Conservation (phyloP, 2,797 vertebrate genomes). For the Anguilla pacifica region DNA sequence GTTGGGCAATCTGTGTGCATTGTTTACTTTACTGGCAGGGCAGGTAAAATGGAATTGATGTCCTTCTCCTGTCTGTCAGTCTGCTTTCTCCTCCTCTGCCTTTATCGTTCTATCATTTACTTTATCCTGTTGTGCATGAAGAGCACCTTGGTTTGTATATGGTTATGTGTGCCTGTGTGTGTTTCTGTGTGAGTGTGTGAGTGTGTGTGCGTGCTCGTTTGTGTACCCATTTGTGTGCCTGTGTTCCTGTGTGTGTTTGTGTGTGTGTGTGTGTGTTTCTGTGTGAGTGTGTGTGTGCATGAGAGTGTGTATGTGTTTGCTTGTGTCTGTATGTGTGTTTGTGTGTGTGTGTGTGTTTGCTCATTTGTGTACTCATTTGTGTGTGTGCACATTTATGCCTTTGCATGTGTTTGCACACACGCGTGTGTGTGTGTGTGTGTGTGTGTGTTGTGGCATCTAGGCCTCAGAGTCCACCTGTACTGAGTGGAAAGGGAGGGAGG, state of each 20-base stretch:
- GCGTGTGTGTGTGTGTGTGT: slow-evolving; percentile 53
- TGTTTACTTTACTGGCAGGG: slow-evolving; percentile 3
- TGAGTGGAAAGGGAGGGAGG: slow-evolving; percentile 19
- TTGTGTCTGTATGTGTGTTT: slow-evolving; percentile 49
- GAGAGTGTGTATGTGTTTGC: neutral
- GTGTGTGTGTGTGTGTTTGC: slow-evolving; percentile 36
- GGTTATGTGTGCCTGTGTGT: slow-evolving; percentile 50
- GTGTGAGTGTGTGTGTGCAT: neutral
- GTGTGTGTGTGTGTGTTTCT: neutral
- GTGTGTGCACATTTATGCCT: neutral
- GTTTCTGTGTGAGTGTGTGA: slow-evolving; percentile 58
- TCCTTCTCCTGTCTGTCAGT: slow-evolving; percentile 40
- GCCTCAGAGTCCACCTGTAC: slow-evolving; percentile 13
- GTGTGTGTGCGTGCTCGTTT: neutral
- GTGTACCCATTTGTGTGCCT: neutral
- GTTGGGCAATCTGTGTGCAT: slow-evolving; percentile 7
- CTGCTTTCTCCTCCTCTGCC: slow-evolving; percentile 48
- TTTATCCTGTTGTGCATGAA: slow-evolving; percentile 77
- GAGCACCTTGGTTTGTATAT: slow-evolving; percentile 75
- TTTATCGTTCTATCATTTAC: slow-evolving; percentile 70
- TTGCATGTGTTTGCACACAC: slow-evolving; percentile 34
- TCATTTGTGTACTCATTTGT: slow-evolving; percentile 51
- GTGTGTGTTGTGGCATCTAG: slow-evolving; percentile 16
- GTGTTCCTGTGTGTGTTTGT: neutral
- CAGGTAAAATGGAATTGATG: slow-evolving; percentile 8